Conservation (phyloP, 2,797 vertebrate species). For the Sebastes umbrosus region DNA sequence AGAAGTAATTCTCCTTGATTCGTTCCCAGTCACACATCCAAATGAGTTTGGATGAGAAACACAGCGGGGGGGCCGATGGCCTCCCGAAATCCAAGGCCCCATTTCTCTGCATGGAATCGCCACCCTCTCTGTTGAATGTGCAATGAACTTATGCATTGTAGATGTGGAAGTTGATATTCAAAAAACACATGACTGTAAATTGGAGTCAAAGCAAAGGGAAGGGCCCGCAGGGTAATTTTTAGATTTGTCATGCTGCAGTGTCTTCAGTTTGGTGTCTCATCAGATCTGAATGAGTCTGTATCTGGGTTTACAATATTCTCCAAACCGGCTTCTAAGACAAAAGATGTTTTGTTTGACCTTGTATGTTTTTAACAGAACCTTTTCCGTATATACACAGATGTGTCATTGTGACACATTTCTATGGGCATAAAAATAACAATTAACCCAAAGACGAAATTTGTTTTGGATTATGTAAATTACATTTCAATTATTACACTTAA, state of each 20-base stretch:
- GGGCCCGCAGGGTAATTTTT: conserved; percentile 22
- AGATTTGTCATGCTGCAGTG: conserved; percentile 46
- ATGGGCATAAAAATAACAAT: not conserved
- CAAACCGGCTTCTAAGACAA: not conserved
- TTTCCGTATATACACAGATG: not conserved
- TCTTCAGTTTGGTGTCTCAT: conserved; percentile 21
- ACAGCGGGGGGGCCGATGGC: conserved; percentile 47
- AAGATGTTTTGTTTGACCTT: conserved; percentile 5
- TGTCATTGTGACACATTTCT: not conserved
- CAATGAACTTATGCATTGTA: conserved; percentile 57
- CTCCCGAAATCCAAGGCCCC: conserved; percentile 49
- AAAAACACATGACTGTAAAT: conserved; percentile 44
- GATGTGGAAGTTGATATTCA: conserved; percentile 45
- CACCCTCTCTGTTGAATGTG: conserved; percentile 44
- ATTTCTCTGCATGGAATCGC: conserved; percentile 52
- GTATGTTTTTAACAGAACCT: not conserved
- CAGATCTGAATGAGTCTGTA: conserved; percentile 32
- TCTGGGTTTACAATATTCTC: not conserved
- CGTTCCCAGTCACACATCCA: conserved; percentile 77
- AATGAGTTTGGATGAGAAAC: conserved; percentile 71
- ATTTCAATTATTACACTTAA: not conserved
- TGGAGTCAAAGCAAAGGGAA: conserved; percentile 36
- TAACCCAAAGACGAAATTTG: not conserved
- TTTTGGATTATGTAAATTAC: not conserved
- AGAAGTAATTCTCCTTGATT: conserved; percentile 72